Evolutionary conservation across 2,113 vertebrate genomes (phyloP).

Genomic region (Montifringilla adamsi): DNA sequence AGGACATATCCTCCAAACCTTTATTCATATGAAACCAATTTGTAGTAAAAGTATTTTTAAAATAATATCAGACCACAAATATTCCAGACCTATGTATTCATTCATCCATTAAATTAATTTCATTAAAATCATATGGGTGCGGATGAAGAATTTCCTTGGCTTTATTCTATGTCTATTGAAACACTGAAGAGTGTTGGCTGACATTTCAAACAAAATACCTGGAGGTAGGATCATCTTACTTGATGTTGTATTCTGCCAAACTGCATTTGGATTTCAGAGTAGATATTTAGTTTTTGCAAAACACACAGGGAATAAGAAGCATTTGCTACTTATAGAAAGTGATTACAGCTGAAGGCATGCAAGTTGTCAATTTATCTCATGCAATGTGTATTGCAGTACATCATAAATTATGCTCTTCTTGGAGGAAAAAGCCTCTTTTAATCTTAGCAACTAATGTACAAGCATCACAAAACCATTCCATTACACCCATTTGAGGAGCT

Average conservation of each 20-base stretch:
- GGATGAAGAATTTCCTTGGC: not conserved
- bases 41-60: not conserved
- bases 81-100: not conserved
- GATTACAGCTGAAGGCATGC: not conserved
- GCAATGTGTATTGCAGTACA: not conserved
- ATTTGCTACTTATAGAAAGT: slow-evolving; percentile 6
- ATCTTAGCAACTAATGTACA: not conserved
- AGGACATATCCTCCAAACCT: not conserved
- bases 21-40: slow-evolving; percentile 13
- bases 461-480: not conserved
- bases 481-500: not conserved
- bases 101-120: slow-evolving; percentile 3
- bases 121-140: not conserved
- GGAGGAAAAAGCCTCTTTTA: not conserved
- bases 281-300: slow-evolving; percentile 12
- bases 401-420: not conserved
- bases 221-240: not conserved
- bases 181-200: not conserved
- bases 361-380: slow-evolving; percentile 12
- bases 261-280: slow-evolving; percentile 21
- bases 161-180: not conserved
- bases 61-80: not conserved
- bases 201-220: slow-evolving; percentile 15
- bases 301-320: not conserved
- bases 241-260: slow-evolving; percentile 1